phyloP scores from a whole-genome alignment of 2,113 vertebrate species.

The Catharus bicknelli region DNA sequence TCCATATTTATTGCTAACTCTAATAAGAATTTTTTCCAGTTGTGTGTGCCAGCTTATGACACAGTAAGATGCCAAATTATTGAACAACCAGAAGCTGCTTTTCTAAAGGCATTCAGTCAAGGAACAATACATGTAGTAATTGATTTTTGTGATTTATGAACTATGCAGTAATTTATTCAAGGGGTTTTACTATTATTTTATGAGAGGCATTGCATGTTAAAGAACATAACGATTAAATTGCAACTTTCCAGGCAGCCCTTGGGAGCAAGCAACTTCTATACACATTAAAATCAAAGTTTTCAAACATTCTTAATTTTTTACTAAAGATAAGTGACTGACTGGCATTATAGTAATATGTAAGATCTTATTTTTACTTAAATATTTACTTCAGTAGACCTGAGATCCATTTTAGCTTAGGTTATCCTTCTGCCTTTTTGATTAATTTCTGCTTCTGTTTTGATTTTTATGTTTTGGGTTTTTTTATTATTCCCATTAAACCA shows the following conservation, averaged over 20 bases:
- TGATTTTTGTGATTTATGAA: conserved; percentile 37
- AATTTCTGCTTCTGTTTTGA: not conserved
- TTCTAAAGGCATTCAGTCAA: conserved; percentile 11
- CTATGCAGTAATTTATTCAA: conserved; percentile 9
- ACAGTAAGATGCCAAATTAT: not conserved
- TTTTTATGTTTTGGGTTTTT: not conserved
- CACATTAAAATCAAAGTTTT: not conserved
- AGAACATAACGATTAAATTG: not conserved
- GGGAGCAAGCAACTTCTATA: not conserved
- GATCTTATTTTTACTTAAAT: not conserved
- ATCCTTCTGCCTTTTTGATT: not conserved
- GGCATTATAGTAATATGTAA: not conserved
- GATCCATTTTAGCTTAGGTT: not conserved
- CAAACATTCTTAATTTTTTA: not conserved
- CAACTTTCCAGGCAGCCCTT: not conserved
- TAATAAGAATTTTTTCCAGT: conserved; percentile 24
- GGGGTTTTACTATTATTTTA: not conserved
- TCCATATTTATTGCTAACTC: conserved; percentile 25
- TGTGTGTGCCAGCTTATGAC: not conserved
- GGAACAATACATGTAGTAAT: not conserved
- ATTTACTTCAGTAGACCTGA: not conserved
- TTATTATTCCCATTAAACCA: not conserved
- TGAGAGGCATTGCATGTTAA: not conserved
- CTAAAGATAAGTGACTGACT: not conserved
- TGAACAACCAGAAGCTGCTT: not conserved